Conservation (phyloP, 2,888 invertebrate genomes). For the Dioctria rufipes region DNA sequence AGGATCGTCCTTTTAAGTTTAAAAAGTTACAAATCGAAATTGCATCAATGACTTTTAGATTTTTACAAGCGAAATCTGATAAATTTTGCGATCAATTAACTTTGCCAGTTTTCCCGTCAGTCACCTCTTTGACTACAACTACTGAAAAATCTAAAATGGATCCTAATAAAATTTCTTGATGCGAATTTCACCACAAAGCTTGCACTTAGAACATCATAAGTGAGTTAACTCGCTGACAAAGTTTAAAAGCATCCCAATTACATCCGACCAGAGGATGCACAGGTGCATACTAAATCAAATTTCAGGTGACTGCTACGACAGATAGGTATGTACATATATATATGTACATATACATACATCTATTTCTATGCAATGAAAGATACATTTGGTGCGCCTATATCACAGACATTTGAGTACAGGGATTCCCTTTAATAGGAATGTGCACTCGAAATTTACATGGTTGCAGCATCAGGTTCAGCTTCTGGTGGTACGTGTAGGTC, state of each 20-base stretch:
- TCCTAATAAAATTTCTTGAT: conserved; percentile 31
- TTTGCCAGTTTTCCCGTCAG: conserved; percentile 9
- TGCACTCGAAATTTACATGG: not conserved
- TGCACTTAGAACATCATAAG: conserved; percentile 47
- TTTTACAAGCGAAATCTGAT: not conserved
- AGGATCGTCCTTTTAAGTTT: too few species aligned
- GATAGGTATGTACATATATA: not conserved
- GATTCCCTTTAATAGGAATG: conserved; percentile 6
- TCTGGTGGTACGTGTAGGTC: conserved; percentile 7
- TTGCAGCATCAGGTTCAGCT: conserved; percentile 1
- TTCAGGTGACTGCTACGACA: conserved; percentile 26
- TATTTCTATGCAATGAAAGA: conserved; percentile 7
- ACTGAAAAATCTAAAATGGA: conserved; percentile 25
- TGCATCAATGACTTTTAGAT: too few species aligned
- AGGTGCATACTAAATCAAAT: conserved; percentile 50
- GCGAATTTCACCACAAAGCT: conserved; percentile 42
- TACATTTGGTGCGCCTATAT: conserved; percentile 39
- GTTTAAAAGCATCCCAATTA: conserved; percentile 52
- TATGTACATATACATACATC: too few species aligned
- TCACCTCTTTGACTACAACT: not conserved
- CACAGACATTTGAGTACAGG: conserved; percentile 22
- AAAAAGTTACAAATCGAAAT: too few species aligned
- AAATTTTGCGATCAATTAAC: conserved; percentile 27
- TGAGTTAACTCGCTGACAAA: conserved; percentile 50
- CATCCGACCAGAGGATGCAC: conserved; percentile 26